Percentiles rank a stretch among this genome's conserved stretches.
Conservation (phyloP, 1,140 invertebrate genomes). For the Zaprionus ornatus region DNA sequence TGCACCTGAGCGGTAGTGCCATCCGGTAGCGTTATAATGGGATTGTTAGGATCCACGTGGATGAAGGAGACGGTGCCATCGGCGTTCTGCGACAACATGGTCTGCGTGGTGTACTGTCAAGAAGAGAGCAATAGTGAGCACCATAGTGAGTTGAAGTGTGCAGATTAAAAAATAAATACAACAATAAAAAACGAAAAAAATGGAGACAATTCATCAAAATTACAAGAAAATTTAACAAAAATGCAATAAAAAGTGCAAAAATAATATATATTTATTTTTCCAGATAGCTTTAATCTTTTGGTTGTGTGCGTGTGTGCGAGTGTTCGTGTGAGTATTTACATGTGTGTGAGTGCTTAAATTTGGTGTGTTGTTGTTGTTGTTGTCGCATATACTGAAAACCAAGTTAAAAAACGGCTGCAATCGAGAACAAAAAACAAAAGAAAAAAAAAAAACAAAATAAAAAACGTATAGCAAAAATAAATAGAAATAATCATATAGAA, state of each 20-base stretch:
- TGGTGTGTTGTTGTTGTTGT: not conserved
- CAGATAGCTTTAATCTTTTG: not conserved
- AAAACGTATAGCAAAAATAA: slow-evolving; percentile 13
- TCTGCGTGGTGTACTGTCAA: slow-evolving; percentile 91
- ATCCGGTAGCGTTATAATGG: slow-evolving; percentile 97
- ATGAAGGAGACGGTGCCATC: slow-evolving; percentile 98
- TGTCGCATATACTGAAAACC: slow-evolving; percentile 28
- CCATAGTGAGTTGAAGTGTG: not conserved
- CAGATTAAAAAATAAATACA: not conserved
- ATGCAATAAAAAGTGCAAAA: slow-evolving; percentile 3
- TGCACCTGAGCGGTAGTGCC: slow-evolving; percentile 97
- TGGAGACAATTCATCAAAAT: not conserved
- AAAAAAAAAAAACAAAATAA: slow-evolving; percentile 10
- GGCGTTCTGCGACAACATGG: slow-evolving; percentile 97
- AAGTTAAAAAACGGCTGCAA: slow-evolving; percentile 35
- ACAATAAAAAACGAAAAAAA: not conserved
- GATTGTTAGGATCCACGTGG: slow-evolving; percentile 97
- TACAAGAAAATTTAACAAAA: not conserved
- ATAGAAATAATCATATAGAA: slow-evolving; percentile 2
- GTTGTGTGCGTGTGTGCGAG: not conserved
- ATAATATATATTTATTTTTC: not conserved
- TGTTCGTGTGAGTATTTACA: slow-evolving; percentile 31
- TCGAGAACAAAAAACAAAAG: slow-evolving; percentile 17
- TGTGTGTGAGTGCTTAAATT: slow-evolving; percentile 15
- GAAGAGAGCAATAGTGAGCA: slow-evolving; percentile 27